Evolutionary conservation across 2,888 invertebrate genomes (phyloP).

Genomic region (Ormyrus rosae): DNA sequence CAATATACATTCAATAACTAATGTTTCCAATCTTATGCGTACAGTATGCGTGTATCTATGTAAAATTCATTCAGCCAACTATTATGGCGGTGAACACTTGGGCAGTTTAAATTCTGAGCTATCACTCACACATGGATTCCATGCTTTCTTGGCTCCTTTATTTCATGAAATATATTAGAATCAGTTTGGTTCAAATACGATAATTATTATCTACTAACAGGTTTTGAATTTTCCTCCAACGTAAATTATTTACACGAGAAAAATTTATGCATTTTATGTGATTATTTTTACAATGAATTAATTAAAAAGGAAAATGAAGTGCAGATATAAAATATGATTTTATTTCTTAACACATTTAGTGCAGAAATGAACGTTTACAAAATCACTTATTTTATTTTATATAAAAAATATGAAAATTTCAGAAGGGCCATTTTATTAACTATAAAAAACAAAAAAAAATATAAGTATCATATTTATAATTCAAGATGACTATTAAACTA

Average conservation of each 20-base stretch:
- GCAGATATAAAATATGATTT: too few relatives aligned
- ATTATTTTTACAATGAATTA: constrained; percentile 2
- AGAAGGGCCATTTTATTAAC: too few relatives aligned
- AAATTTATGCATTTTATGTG: background rate
- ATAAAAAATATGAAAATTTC: too few relatives aligned
- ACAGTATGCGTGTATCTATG: constrained; percentile 60
- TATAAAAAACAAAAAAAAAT: too few relatives aligned
- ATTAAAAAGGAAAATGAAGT: too few relatives aligned
- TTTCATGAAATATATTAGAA: constrained; percentile 48
- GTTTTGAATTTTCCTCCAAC: constrained; percentile 8
- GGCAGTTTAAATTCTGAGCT: constrained; percentile 71
- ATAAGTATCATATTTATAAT: too few relatives aligned
- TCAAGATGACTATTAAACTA: too few relatives aligned
- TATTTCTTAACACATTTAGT: too few relatives aligned
- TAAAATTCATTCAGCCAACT: constrained; percentile 67
- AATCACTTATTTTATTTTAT: too few relatives aligned
- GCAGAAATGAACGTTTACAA: too few relatives aligned
- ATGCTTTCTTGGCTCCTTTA: constrained; percentile 52
- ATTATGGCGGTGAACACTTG: constrained; percentile 72
- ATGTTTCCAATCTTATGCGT: constrained; percentile 43
- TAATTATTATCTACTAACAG: constrained; percentile 34
- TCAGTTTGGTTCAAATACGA: constrained; percentile 45
- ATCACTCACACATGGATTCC: constrained; percentile 58
- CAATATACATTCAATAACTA: constrained; percentile 46
- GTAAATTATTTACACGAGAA: too few relatives aligned